phyloP scores from a whole-genome alignment of 2,888 invertebrate species.

The Prosopocoilus inquinatus region DNA sequence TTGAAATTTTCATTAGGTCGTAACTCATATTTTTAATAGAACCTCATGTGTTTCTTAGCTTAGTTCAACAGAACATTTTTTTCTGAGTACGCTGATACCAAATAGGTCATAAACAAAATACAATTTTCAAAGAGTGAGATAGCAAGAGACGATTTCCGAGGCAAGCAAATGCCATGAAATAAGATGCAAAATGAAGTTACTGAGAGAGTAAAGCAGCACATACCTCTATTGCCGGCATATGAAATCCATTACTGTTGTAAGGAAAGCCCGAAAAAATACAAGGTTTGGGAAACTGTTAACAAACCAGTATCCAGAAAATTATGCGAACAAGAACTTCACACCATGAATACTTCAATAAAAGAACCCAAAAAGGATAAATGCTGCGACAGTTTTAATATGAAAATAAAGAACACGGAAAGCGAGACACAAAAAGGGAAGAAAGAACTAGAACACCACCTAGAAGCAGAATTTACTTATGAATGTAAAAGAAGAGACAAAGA shows the following conservation, averaged over 20 bases:
- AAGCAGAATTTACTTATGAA: not conserved
- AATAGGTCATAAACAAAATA: not conserved
- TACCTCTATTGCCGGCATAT: not conserved
- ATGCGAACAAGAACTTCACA: too few relatives aligned
- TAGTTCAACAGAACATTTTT: too few relatives aligned
- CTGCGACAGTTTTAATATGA: not conserved
- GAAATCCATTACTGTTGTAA: not conserved
- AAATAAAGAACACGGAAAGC: not conserved
- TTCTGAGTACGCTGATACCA: too few relatives aligned
- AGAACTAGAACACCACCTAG: not conserved
- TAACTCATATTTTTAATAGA: too few relatives aligned
- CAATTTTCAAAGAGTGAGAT: not conserved
- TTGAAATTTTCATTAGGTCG: too few relatives aligned
- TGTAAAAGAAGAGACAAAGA: not conserved
- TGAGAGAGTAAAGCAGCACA: not conserved
- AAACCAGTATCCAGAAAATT: too few relatives aligned
- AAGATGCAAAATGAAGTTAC: too few relatives aligned
- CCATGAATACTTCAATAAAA: too few relatives aligned
- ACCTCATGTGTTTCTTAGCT: too few relatives aligned
- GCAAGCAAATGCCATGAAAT: too few relatives aligned
- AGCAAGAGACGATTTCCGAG: not conserved
- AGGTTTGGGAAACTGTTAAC: not conserved
- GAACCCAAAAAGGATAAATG: not conserved
- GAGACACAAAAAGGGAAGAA: not conserved
- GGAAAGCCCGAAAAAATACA: not conserved